These are phyloP conservation scores for Hafferia zeledoni DNA, from an alignment of 2,797 vertebrate species.

Conservation along the genomic window DNA sequence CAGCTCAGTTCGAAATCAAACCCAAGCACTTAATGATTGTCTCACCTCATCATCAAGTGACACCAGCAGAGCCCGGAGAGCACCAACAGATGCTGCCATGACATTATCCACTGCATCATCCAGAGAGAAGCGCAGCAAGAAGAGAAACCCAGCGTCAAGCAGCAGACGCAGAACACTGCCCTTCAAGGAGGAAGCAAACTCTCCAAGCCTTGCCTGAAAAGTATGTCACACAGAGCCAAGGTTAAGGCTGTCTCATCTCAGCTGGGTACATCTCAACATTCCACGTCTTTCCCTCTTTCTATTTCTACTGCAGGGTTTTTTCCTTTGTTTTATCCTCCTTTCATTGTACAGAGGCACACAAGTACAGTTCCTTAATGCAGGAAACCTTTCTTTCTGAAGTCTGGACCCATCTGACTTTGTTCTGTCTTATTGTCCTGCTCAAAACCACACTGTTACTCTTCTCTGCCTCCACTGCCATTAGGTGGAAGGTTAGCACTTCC, in stretches of 20 bases:
- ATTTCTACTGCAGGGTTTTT: background rate
- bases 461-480: background rate
- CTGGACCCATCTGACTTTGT: background rate
- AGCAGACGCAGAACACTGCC: conserved; percentile 85
- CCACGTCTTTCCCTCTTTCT: background rate
- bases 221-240: background rate
- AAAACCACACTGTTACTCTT: background rate
- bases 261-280: background rate
- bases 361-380: background rate
- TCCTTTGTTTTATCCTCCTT: background rate
- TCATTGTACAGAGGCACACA: background rate
- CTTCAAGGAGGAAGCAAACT: conserved; percentile 81
- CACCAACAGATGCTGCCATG: conserved; percentile 84
- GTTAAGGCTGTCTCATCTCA: background rate
- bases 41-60: conserved; percentile 89
- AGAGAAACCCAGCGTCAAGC: conserved; percentile 94
- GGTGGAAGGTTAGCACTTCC: background rate
- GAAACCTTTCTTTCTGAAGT: background rate
- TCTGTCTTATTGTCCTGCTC: background rate
- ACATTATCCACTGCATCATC: conserved; percentile 90
- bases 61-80: conserved; percentile 87
- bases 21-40: background rate
- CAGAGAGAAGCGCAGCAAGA: conserved; percentile 92
- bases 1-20: background rate
- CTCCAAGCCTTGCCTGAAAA: conserved; percentile 85